Base-by-base conservation (phyloP, 1,140 invertebrate species). In the Thereuonema tuberculata region DNA sequence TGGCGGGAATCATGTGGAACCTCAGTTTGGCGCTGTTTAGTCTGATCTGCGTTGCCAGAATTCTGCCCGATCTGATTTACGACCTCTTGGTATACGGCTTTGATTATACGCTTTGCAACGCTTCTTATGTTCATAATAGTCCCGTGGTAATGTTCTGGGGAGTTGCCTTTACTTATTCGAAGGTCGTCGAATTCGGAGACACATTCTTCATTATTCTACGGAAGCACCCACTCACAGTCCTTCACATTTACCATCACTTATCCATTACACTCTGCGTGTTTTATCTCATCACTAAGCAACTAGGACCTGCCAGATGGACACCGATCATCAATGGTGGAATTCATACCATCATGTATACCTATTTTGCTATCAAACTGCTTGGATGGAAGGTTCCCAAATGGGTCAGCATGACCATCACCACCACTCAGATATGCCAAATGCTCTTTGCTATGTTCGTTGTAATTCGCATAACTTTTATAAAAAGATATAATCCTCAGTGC, bases 181-280 rank as follows among this genome's bases (percentile, higher is more conserved):
- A 81, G 69, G 72, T 77, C 1, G 71, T 73, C 21, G 79, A 80
- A 69, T 71, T 81, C 15, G 77, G 78, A 2, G 79, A 81, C 66
- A 81, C 80, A 2, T 65, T 78, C 26, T 81, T 81, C 69, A 76
- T 81, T 29, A 74, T 81, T 17, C 69, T 82, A 20, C 67, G 80
- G 20, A 82, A 82, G 66, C 78, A 80, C 64, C 76, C 76, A 15
- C 70, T 81, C 2, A 80, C 80, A 48, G 80, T 81, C 62, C 71
- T 80, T 12, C 79, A 80, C 61, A 79, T 78, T 79, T 81, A 80
- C 63, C 80, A 81, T 66, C 80, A 81, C 66, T 5, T 37, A 2
- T 5, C 31, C 31, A 17, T 17, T 17, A 5, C 17, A 5, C 5
- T 37, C 31, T 5, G 31, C 31, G 17, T 37, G 5, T 37, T 17